These are phyloP conservation scores for Dasyprocta punctata DNA, from an alignment of 2,113 vertebrate species.

Conservation along the genomic window DNA sequence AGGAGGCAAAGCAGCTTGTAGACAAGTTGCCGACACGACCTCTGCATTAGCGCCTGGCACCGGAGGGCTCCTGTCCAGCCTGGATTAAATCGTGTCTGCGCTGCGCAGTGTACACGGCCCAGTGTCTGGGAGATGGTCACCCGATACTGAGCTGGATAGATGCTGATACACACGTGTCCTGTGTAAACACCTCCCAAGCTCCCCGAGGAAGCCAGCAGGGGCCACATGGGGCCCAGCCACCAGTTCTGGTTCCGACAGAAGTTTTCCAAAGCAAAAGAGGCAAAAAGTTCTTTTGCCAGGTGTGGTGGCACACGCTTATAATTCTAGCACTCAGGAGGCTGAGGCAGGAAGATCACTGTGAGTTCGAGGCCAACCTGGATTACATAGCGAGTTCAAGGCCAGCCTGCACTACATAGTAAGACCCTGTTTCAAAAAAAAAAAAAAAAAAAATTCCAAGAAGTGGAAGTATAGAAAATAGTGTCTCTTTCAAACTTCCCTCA, in stretches of 20 bases:
- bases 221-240: neutral
- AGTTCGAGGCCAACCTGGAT: neutral
- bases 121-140: fast-evolving
- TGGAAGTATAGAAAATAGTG: neutral
- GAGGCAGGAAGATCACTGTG: neutral
- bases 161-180: fast-evolving
- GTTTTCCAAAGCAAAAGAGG: neutral
- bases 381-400: neutral
- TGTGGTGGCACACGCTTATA: neutral
- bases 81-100: fast-evolving
- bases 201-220: neutral
- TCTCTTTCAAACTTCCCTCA: neutral
- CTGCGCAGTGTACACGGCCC: fast-evolving
- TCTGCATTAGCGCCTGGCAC: neutral
- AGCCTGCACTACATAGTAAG: neutral
- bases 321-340: neutral
- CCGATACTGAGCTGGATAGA: neutral
- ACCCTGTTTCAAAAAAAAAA: neutral
- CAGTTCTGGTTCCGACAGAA: neutral
- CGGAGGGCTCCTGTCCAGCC: neutral
- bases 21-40: neutral
- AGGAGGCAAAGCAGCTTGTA: fast-evolving
- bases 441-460: neutral
- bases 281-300: neutral
- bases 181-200: neutral